Conservation (phyloP, 2,113 vertebrate species). For the Sus scrofa region DNA sequence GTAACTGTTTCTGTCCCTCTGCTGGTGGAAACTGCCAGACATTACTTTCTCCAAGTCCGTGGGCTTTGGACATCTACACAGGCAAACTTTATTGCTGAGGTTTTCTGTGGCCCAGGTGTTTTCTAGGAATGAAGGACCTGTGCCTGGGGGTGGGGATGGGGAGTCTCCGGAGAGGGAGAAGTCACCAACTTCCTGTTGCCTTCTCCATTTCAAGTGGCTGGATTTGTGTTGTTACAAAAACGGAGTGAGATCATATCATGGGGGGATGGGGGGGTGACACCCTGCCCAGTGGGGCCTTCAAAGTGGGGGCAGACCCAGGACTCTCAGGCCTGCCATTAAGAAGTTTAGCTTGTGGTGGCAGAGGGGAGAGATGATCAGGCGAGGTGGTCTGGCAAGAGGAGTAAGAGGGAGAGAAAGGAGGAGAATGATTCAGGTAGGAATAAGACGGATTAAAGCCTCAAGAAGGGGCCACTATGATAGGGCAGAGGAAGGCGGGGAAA, state of each 20-base stretch:
- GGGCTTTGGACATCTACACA: not conserved
- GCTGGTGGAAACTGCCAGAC: slow-evolving; percentile 31
- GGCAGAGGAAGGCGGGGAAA: not conserved
- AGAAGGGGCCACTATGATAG: not conserved
- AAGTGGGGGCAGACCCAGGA: not conserved
- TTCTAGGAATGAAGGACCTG: not conserved
- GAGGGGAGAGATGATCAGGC: not conserved
- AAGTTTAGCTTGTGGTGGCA: not conserved
- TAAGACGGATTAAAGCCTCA: not conserved
- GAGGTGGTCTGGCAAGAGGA: not conserved
- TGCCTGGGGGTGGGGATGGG: not conserved
- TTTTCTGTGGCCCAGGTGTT: not conserved
- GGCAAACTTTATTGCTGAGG: not conserved
- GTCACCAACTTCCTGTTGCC: not conserved
- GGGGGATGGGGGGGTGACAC: not conserved
- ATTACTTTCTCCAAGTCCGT: slow-evolving; percentile 10
- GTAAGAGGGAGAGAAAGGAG: not conserved
- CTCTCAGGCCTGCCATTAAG: not conserved
- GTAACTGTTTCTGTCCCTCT: slow-evolving; percentile 57
- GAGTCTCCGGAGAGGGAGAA: not conserved
- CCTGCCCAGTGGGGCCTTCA: not conserved
- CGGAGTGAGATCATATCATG: not conserved
- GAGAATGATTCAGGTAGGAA: not conserved
- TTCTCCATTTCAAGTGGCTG: slow-evolving; percentile 20
- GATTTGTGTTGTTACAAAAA: not conserved